Base-by-base conservation (phyloP, 2,113 vertebrate genomes). In the Ardeotis arabs region DNA sequence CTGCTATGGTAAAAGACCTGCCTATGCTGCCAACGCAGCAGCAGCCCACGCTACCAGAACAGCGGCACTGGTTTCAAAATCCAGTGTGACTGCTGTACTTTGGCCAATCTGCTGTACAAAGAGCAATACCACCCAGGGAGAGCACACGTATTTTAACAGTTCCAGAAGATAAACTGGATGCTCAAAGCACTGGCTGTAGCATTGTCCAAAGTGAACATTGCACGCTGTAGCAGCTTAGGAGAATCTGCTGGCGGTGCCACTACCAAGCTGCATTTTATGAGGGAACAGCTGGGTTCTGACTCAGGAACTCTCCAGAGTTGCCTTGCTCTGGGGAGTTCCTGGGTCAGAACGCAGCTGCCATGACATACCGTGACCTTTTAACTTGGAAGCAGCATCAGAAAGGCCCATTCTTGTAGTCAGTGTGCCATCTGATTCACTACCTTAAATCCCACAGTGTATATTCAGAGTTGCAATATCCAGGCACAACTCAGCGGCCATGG, bases 11-110 rank as follows among this genome's bases (percentile, higher is more conserved):
- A 19, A 69, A 44, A 21, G 39, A 82, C 20, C 56, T 67, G 47
- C 33, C 56, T n/a, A 75, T 0, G 0, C 28, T 56, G 41, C 24
- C 27, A 41, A 5, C 1, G 9, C 9, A 14, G 25, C 63, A 45
- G 14, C 31, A 74, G 21, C 49, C 49, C 12, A 4, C 33, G 10
- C 12, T 22, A 33, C 12, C 47, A 77, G 68, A 66, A 9, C 39
- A 66, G 50, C 50, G 31, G 28, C 2, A 1, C 37, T 76, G n/a
- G 41, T 84, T 39, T 44, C 35, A 50, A 78, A 87, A 37, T 21
- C 33, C 59, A 45, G 11, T 2, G 8, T 2, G 37, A 21, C 12
- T 49, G 70, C 69, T 59, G 70, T 7, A 6, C 66, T 66, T 67
- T 50, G 49, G 44, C 24, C 14, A n/a, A 82, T 23, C 33, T n/a